Conservation (phyloP, 2,888 invertebrate genomes). For the Willowsia nigromaculata region DNA sequence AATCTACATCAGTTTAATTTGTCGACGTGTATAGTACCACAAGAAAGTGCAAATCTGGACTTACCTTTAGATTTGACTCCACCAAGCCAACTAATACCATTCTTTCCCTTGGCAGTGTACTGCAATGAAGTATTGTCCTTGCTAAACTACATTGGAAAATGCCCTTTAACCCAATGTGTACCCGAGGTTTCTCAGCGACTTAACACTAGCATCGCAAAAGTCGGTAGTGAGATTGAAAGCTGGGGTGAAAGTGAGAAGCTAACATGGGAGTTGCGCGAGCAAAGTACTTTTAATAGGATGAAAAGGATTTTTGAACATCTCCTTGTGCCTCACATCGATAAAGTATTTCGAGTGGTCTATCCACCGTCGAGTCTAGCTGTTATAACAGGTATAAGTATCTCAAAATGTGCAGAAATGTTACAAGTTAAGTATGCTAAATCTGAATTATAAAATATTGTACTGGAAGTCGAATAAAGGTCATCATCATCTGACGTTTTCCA, state of each 20-base stretch:
- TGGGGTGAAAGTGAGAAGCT: constrained; percentile 77
- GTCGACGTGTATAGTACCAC: constrained; percentile 62
- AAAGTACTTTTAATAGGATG: constrained; percentile 77
- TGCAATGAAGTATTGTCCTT: constrained; percentile 75
- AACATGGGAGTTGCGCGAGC: constrained; percentile 77
- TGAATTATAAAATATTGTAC: background rate
- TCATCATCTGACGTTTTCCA: no score
- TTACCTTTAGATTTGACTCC: constrained; percentile 74
- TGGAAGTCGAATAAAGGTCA: background rate
- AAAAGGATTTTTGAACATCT: constrained; percentile 76
- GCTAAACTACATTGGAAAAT: constrained; percentile 76
- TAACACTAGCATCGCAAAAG: constrained; percentile 73
- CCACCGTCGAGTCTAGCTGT: constrained; percentile 74
- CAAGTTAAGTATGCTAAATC: constrained; percentile 72
- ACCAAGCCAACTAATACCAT: constrained; percentile 74
- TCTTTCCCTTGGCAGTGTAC: constrained; percentile 75
- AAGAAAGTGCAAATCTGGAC: constrained; percentile 73
- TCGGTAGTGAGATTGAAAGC: constrained; percentile 75
- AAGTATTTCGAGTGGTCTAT: constrained; percentile 74
- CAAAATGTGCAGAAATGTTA: constrained; percentile 76
- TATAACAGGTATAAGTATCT: constrained; percentile 73
- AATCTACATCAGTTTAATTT: constrained; percentile 77
- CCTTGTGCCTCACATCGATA: constrained; percentile 78
- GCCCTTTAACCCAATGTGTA: constrained; percentile 72
- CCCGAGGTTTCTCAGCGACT: constrained; percentile 69